Conservation (phyloP, 1,140 invertebrate species). For the Brachionus calyciflorus region DNA sequence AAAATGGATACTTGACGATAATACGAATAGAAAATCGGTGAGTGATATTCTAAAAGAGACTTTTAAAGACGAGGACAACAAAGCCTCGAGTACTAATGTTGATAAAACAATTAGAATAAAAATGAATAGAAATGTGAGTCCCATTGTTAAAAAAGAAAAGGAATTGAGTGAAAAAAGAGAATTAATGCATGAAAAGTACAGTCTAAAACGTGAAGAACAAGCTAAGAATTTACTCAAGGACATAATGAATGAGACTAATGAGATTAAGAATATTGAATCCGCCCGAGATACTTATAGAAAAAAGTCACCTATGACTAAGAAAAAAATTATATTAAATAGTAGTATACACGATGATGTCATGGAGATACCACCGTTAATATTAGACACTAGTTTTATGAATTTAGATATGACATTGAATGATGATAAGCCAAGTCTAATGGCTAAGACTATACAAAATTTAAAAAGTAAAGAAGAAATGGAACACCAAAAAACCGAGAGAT, state of each 20-base stretch:
- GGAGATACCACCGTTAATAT: not conserved
- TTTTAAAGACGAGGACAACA: too few relatives aligned
- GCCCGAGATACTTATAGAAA: not conserved
- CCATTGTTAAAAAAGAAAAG: not conserved
- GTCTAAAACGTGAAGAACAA: slow-evolving; percentile 5
- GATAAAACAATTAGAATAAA: too few relatives aligned
- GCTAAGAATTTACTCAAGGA: slow-evolving; percentile 18
- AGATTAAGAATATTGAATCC: not conserved
- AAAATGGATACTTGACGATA: not conserved
- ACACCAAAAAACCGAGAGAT: not conserved
- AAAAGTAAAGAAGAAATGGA: not conserved
- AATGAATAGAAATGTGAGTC: not conserved
- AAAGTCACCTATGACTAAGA: not conserved
- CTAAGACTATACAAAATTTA: not conserved
- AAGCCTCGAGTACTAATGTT: too few relatives aligned
- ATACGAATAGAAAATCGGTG: not conserved
- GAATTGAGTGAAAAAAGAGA: slow-evolving; percentile 8
- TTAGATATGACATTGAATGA: not conserved
- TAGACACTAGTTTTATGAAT: not conserved
- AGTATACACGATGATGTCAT: not conserved
- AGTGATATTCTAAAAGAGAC: not conserved
- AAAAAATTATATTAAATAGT: not conserved
- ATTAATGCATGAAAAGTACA: not conserved
- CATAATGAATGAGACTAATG: not conserved
- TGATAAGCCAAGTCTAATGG: slow-evolving; percentile 16